Evolutionary conservation across 1,140 invertebrate species (phyloP).

Genomic region (Euwallacea similis): DNA sequence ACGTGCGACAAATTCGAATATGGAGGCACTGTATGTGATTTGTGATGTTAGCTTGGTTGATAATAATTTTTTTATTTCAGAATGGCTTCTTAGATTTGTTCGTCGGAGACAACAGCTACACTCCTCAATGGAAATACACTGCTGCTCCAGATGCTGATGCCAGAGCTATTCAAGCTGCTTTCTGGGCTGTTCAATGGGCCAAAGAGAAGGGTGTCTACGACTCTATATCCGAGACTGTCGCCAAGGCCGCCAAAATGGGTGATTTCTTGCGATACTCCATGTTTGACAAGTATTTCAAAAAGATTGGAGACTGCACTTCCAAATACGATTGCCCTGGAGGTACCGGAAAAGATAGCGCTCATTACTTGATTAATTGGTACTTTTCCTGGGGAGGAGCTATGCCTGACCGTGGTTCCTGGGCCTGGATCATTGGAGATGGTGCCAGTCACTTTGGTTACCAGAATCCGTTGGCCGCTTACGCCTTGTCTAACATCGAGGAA

Average conservation of each 20-base stretch:
- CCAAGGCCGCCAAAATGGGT: slow-evolving; percentile 36
- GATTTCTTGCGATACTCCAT: slow-evolving; percentile 37
- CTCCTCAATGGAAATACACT: slow-evolving; percentile 37
- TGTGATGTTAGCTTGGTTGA: background rate
- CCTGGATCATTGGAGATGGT: slow-evolving; percentile 37
- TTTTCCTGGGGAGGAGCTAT: slow-evolving; percentile 34
- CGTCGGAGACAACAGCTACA: slow-evolving; percentile 29
- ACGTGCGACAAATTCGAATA: slow-evolving; percentile 39
- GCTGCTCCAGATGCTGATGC: slow-evolving; percentile 40
- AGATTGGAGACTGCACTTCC: slow-evolving; percentile 24
- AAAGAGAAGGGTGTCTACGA: slow-evolving; percentile 28
- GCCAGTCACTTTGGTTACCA: slow-evolving; percentile 38
- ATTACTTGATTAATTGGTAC: slow-evolving; percentile 38
- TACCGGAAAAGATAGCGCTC: slow-evolving; percentile 36
- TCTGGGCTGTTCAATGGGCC: slow-evolving; percentile 40
- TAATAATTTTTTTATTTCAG: background rate
- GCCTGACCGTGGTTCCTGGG: slow-evolving; percentile 18
- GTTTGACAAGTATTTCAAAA: slow-evolving; percentile 40
- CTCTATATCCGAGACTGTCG: slow-evolving; percentile 23
- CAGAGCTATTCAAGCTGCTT: slow-evolving; percentile 35
- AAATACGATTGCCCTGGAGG: slow-evolving; percentile 25
- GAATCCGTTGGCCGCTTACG: slow-evolving; percentile 38
- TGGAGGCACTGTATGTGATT: slow-evolving; percentile 13
- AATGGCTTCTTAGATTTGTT: slow-evolving; percentile 33
- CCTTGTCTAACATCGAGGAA: slow-evolving; percentile 25